phyloP scores from a whole-genome alignment of 2,888 invertebrate genomes.

The Drosophila austrosaltans region DNA sequence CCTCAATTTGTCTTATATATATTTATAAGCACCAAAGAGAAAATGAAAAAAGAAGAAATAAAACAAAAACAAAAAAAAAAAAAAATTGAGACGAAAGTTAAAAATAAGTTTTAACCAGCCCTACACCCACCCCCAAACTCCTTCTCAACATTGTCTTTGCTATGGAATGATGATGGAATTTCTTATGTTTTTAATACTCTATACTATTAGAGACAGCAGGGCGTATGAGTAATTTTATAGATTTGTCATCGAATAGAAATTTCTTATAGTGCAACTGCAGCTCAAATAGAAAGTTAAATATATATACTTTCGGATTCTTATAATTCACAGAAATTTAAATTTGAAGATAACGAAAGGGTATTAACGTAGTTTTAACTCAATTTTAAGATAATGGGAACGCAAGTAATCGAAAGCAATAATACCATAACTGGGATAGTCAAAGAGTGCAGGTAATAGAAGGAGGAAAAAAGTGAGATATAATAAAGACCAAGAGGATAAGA shows the following conservation, averaged over 20 bases:
- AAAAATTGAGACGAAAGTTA: background rate
- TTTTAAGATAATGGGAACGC: background rate
- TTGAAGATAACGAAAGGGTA: background rate
- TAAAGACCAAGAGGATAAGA: background rate
- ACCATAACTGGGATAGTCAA: background rate
- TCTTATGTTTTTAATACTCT: background rate
- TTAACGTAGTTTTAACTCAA: background rate
- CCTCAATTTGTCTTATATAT: constrained; percentile 29
- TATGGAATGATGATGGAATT: background rate
- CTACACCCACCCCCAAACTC: background rate
- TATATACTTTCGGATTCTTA: no score
- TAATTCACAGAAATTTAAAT: no score
- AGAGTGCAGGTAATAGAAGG: no score
- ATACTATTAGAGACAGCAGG: no score
- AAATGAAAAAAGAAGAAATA: background rate
- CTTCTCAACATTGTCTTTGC: no score
- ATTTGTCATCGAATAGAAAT: no score
- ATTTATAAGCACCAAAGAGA: constrained; percentile 27
- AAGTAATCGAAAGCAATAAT: constrained; percentile 3
- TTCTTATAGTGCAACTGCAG: no score
- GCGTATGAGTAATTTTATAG: no score
- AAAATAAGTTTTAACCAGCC: constrained; percentile 6
- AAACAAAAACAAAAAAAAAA: constrained; percentile 23
- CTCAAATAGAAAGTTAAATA: no score
- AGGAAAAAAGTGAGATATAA: no score